Evolutionary conservation across 2,797 vertebrate genomes (phyloP).

Genomic region (Ctenopoma kingsleyae): DNA sequence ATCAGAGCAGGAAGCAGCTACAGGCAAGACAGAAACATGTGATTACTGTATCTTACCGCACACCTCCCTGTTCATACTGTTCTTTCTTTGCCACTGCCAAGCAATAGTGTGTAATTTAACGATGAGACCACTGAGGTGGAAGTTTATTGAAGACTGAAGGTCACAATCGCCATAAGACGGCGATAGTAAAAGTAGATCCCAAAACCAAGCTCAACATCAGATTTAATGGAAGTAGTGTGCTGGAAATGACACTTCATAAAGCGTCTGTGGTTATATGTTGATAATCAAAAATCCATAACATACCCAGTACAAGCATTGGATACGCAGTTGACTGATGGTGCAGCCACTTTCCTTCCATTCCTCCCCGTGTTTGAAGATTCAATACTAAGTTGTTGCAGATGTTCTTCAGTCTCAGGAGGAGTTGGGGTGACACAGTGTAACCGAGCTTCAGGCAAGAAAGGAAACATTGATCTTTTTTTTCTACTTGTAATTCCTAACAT

Average conservation of each 20-base stretch:
- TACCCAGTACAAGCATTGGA: background rate
- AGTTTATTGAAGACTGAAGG: background rate
- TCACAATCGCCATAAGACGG: background rate
- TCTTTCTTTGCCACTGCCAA: background rate
- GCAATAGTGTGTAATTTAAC: background rate
- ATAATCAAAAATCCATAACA: background rate
- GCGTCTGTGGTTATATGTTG: too few relatives aligned
- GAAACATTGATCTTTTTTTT: conserved; percentile 12
- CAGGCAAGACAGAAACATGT: conserved; percentile 76
- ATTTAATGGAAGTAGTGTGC: background rate
- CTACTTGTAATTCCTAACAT: background rate
- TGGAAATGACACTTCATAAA: too few relatives aligned
- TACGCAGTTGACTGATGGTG: background rate
- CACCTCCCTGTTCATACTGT: background rate
- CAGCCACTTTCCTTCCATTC: background rate
- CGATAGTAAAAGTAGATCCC: too few relatives aligned
- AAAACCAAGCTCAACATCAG: background rate
- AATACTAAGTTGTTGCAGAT: conserved; percentile 15
- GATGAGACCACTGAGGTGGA: background rate
- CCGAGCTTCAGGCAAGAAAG: conserved; percentile 22
- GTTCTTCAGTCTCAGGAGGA: conserved; percentile 10
- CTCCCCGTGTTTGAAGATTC: background rate
- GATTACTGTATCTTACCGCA: background rate
- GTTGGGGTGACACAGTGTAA: too few relatives aligned
- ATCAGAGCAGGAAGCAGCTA: conserved; percentile 83